Percentiles rank a stretch among this genome's conserved stretches.
Evolutionary conservation across 53 echinoderm and acorn worm genomes (phyloP).

Genomic region (Zoroaster sp.): DNA sequence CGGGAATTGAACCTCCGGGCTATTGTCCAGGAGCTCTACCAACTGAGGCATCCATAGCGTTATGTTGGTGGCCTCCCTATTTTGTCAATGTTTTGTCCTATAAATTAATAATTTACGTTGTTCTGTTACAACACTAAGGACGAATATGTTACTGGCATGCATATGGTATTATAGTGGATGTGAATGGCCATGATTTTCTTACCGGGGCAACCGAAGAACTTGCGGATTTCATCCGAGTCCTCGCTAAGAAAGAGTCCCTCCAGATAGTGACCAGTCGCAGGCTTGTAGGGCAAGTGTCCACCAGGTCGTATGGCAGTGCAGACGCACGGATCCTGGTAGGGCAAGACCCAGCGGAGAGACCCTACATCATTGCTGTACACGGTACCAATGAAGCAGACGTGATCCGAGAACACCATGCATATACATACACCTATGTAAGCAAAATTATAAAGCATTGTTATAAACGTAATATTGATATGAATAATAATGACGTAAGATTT

Average conservation of each 20-base stretch:
- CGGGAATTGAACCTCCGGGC: too few species aligned
- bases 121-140: not conserved
- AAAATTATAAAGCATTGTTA: not conserved
- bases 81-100: not conserved
- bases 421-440: not conserved
- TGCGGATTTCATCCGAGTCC: too few species aligned
- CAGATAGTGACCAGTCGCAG: not conserved
- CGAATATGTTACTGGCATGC: not conserved
- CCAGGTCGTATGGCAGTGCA: slow-evolving; percentile 1
- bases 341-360: not conserved
- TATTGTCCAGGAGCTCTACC: not conserved
- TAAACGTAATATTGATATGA: not conserved
- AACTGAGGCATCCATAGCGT: not conserved
- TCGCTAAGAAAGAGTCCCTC: not conserved
- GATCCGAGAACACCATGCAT: not conserved
- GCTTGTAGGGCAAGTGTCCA: not conserved
- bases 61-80: not conserved
- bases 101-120: not conserved
- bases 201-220: too few species aligned
- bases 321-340: slow-evolving; percentile 1
- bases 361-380: not conserved
- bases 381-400: not conserved
- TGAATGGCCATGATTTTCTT: not conserved
- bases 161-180: not conserved
- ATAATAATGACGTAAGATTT: not conserved